These are phyloP conservation scores for Drosophila novamexicana DNA, from an alignment of 1,140 invertebrate species.

Conservation along the genomic window DNA sequence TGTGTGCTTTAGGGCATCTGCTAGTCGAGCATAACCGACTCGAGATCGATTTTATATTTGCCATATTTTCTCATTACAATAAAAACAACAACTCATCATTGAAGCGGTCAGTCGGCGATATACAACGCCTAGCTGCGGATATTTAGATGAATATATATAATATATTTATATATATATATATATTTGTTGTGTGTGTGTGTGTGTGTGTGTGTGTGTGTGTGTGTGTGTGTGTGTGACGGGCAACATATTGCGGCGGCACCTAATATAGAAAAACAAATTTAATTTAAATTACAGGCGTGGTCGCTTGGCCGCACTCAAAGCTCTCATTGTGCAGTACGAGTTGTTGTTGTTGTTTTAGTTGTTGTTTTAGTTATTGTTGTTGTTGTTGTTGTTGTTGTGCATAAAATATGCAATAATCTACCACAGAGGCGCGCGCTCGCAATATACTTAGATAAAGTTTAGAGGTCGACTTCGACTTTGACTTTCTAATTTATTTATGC, in stretches of 20 bases:
- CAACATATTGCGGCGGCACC: constrained; percentile 70
- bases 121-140: constrained; percentile 75
- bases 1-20: not conserved
- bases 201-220: constrained; percentile 23
- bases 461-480: constrained; percentile 75
- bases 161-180: not conserved
- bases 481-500: constrained; percentile 83
- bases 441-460: constrained; percentile 74
- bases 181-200: constrained; percentile 19
- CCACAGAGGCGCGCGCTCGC: constrained; percentile 45
- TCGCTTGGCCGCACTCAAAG: constrained; percentile 59
- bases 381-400: constrained; percentile 54
- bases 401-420: constrained; percentile 80
- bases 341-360: constrained; percentile 36
- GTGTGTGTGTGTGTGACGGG: constrained; percentile 24
- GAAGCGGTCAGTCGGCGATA: constrained; percentile 60
- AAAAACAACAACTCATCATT: constrained; percentile 69
- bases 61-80: constrained; percentile 42
- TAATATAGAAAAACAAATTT: constrained; percentile 82
- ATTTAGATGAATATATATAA: constrained; percentile 49
- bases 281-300: constrained; percentile 83
- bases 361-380: not conserved
- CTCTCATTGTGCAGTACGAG: constrained; percentile 54
- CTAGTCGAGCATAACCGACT: not conserved
- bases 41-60: not conserved